Evolutionary conservation across 2,113 vertebrate species (phyloP).

Genomic region (Pygathrix nemaeus): DNA sequence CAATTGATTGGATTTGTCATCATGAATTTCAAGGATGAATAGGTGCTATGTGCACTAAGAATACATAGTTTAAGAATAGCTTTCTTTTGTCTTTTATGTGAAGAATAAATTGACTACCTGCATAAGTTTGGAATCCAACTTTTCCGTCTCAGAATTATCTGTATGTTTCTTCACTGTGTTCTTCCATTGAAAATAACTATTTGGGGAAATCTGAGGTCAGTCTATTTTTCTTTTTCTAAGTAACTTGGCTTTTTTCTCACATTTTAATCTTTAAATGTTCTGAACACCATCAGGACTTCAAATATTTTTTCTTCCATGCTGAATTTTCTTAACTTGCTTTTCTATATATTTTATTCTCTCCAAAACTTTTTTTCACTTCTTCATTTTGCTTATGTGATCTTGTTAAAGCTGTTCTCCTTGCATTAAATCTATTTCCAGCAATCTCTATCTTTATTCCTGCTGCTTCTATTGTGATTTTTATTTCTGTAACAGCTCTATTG

Average conservation of each 20-base stretch:
- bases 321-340: neutral
- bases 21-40: neutral
- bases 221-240: neutral
- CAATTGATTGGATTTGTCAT: neutral
- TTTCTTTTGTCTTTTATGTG: neutral
- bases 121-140: neutral
- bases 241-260: neutral
- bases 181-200: neutral
- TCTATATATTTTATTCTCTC: neutral
- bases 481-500: neutral
- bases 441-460: neutral
- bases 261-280: neutral
- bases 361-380: neutral
- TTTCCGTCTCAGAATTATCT: neutral
- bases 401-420: neutral
- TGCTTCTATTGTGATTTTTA: neutral
- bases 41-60: neutral
- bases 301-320: neutral
- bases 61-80: neutral
- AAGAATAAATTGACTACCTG: neutral
- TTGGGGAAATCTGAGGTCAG: neutral
- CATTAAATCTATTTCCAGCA: neutral
- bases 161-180: neutral
- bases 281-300: neutral
- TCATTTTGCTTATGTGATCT: neutral